These are phyloP conservation scores for Tiphia femorata DNA, from an alignment of 2,888 invertebrate genomes.

Conservation along the genomic window DNA sequence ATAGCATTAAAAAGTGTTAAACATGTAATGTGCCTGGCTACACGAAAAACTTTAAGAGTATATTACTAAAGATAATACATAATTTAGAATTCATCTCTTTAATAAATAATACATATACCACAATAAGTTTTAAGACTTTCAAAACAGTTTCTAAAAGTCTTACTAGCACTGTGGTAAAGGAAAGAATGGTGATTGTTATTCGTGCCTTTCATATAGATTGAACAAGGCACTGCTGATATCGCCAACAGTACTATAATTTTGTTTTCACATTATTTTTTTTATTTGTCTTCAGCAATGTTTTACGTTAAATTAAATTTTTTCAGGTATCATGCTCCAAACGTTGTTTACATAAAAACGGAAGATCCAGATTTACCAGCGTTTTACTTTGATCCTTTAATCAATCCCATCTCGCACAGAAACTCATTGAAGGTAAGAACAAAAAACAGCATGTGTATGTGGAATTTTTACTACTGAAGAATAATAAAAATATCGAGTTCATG, in stretches of 20 bases:
- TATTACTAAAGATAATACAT: too few species aligned
- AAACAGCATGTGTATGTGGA: too few species aligned
- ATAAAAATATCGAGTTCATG: too few species aligned
- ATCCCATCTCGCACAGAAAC: slow-evolving; percentile 97
- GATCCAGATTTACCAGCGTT: slow-evolving; percentile 99
- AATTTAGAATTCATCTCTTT: too few species aligned
- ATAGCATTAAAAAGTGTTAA: too few species aligned
- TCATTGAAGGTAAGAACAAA: slow-evolving; percentile 77
- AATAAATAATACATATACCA: slow-evolving; percentile 50
- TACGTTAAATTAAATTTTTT: slow-evolving; percentile 6
- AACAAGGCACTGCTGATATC: slow-evolving; percentile 73
- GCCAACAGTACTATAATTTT: slow-evolving; percentile 63
- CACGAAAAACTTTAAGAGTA: too few species aligned
- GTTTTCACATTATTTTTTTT: neutral
- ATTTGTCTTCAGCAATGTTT: neutral
- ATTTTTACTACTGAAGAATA: too few species aligned
- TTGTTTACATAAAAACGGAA: slow-evolving; percentile 99
- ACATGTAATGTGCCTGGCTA: too few species aligned
- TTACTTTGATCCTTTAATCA: slow-evolving; percentile 99
- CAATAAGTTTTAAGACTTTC: slow-evolving; percentile 67
- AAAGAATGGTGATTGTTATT: slow-evolving; percentile 71
- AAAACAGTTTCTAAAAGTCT: slow-evolving; percentile 55
- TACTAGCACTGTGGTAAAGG: slow-evolving; percentile 75
- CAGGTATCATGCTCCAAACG: slow-evolving; percentile 99
- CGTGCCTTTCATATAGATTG: slow-evolving; percentile 69